phyloP scores from a whole-genome alignment of 2,113 vertebrate species.

The Cephalopholis sonnerati region DNA sequence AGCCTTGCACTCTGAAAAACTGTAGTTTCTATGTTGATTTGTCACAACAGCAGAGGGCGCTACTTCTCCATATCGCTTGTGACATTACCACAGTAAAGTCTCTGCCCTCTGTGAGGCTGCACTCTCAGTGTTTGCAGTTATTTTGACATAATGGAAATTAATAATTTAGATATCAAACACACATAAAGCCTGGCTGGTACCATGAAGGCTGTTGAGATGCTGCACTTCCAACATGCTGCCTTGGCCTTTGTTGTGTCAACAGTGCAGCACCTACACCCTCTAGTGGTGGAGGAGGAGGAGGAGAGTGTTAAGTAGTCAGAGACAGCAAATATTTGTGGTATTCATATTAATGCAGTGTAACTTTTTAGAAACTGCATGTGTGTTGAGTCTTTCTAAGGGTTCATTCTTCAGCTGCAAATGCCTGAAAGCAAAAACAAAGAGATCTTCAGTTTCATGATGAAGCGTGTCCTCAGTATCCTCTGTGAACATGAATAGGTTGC shows the following conservation, averaged over 20 bases:
- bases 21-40: background rate
- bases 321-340: background rate
- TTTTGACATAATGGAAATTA: background rate
- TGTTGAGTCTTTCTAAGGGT: background rate
- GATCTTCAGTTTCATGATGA: conserved; percentile 3
- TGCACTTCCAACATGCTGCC: background rate
- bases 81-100: background rate
- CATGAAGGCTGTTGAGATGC: background rate
- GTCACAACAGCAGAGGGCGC: conserved; percentile 36
- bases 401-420: background rate
- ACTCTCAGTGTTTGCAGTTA: background rate
- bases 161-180: background rate
- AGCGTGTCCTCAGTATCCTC: background rate
- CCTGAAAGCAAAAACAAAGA: background rate
- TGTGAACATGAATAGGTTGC: background rate
- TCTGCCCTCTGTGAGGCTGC: background rate
- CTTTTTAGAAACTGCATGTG: background rate
- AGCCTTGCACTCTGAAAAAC: background rate
- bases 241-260: background rate
- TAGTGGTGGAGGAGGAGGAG: conserved; percentile 49
- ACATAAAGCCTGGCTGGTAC: background rate
- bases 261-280: conserved; percentile 57
- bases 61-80: background rate
- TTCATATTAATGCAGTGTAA: conserved; percentile 2
- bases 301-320: background rate